Evolutionary conservation across 92 coral and sea anemone species (phyloP).

Genomic region (Siderastrea radians): DNA sequence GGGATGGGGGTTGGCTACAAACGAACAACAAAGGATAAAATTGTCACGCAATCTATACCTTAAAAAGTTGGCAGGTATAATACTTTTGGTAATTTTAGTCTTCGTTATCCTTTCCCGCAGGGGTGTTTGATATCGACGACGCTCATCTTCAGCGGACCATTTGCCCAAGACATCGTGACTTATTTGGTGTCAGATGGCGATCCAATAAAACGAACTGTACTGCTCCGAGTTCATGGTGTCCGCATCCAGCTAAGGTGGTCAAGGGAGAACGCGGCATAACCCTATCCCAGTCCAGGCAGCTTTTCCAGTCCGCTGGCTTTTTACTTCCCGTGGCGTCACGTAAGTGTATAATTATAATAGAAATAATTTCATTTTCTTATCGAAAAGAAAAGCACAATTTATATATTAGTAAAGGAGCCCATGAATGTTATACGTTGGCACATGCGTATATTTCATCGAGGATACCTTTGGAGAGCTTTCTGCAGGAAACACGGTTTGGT

Average conservation of each 20-base stretch:
- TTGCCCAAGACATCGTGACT: slow-evolving; percentile 67
- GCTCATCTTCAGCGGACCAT: slow-evolving; percentile 47
- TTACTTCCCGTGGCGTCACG: slow-evolving; percentile 43
- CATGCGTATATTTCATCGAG: no score
- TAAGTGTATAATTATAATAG: slow-evolving; percentile 9
- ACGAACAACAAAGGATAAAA: no score
- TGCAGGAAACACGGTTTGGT: no score
- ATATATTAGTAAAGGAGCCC: neutral
- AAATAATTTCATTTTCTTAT: neutral
- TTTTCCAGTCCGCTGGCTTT: slow-evolving; percentile 7
- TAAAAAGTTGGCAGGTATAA: neutral
- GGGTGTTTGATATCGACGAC: slow-evolving; percentile 43
- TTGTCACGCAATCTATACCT: neutral
- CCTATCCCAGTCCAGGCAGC: slow-evolving; percentile 28
- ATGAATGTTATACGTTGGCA: neutral
- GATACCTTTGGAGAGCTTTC: no score
- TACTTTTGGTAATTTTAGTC: neutral
- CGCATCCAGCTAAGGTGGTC: slow-evolving; percentile 25
- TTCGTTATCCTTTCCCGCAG: slow-evolving; percentile 10
- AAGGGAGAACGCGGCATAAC: slow-evolving; percentile 47
- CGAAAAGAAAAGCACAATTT: no score
- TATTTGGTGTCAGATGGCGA: slow-evolving; percentile 57
- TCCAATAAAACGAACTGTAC: slow-evolving; percentile 35
- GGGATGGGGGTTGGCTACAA: no score
- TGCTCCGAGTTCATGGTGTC: slow-evolving; percentile 47